Base-by-base conservation (phyloP, 2,797 vertebrate genomes). In the Enteromius anoplus region DNA sequence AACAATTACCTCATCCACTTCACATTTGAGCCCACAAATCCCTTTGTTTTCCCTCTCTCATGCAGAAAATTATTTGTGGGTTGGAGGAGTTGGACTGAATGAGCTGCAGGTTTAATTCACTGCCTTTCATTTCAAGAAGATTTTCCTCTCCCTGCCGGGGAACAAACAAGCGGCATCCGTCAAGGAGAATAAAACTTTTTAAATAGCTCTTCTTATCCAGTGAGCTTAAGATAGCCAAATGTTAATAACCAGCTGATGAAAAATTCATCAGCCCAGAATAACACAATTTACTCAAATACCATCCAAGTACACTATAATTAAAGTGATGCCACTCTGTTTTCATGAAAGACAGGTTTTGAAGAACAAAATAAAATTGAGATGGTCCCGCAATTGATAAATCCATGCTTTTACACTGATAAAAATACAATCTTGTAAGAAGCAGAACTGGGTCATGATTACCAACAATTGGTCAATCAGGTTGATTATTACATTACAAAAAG, bases 221-320 rank as follows among this genome's bases (percentile, higher is more conserved):
- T 42, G 88, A 90, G 91, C 90, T 89, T 87, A 81, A 89, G 88
- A 92, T 88, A 93, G 89, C 86, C 77, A 89, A 91, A 91, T 91
- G 92, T 92, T 94, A 94, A 94, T 93, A 94, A 93, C 91, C 90
- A 91, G 91, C 92, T 94, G 93, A 95, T 94, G 93, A 94, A 93
- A 95, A 93, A 94, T 93, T 92, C 91, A 94, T 95, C 93, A 94
- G 88, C 88, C 89, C 92, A 91, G 93, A 94, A 94, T 93, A 93
- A 94, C 92, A 92, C 91, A 93, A 91, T 92, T 92, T 91, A 92
- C 89, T 90, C 90, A 86, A 89, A 93, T 92, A 93, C 91, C 85
- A 90, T 86, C 87, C 87, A 91, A 34, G 90, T 92, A 91, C 90
- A 90, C 92, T 92, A 92, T 92, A 94, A 95, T 94, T 94, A 93